Evolutionary conservation across 2,888 invertebrate genomes (phyloP).

Genomic region (Phalera bucephala): DNA sequence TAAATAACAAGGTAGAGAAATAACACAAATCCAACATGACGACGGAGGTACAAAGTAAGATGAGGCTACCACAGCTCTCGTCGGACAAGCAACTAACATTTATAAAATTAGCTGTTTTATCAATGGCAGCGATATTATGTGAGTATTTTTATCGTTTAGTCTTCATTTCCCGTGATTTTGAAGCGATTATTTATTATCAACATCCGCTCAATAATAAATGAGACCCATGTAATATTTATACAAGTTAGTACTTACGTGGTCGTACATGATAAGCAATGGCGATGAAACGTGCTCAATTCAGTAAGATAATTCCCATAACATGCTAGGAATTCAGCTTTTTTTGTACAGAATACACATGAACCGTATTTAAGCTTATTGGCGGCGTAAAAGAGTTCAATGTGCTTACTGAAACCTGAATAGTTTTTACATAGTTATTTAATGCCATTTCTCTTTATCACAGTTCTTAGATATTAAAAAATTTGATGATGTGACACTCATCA

Average conservation of each 20-base stretch:
- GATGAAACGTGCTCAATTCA: slow-evolving; percentile 26
- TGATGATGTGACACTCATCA: too few relatives aligned
- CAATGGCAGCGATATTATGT: slow-evolving; percentile 96
- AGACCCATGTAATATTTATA: too few relatives aligned
- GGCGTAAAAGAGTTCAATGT: too few relatives aligned
- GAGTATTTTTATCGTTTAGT: slow-evolving; percentile 71
- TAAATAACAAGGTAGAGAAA: slow-evolving; percentile 18
- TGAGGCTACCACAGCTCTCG: slow-evolving; percentile 66
- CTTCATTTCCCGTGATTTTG: slow-evolving; percentile 6
- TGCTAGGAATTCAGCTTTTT: too few relatives aligned
- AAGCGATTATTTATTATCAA: slow-evolving; percentile 6
- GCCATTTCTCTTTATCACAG: too few relatives aligned
- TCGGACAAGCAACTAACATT: slow-evolving; percentile 80
- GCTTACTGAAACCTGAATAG: too few relatives aligned
- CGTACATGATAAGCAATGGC: slow-evolving; percentile 28
- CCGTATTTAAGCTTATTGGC: too few relatives aligned
- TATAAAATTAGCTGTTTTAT: slow-evolving; percentile 91
- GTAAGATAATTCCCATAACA: too few relatives aligned
- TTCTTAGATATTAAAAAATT: too few relatives aligned
- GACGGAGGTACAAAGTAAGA: slow-evolving; percentile 60
- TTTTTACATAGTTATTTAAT: too few relatives aligned
- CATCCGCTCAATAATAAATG: too few relatives aligned
- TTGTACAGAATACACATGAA: too few relatives aligned
- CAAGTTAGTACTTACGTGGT: slow-evolving; percentile 48
- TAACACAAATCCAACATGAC: slow-evolving; percentile 54